A percentile compares a stretch with the other conserved stretches of the same genome.
Evolutionary conservation across 2,797 vertebrate genomes (phyloP).

Genomic region (Melanotaenia parkinsoni): DNA sequence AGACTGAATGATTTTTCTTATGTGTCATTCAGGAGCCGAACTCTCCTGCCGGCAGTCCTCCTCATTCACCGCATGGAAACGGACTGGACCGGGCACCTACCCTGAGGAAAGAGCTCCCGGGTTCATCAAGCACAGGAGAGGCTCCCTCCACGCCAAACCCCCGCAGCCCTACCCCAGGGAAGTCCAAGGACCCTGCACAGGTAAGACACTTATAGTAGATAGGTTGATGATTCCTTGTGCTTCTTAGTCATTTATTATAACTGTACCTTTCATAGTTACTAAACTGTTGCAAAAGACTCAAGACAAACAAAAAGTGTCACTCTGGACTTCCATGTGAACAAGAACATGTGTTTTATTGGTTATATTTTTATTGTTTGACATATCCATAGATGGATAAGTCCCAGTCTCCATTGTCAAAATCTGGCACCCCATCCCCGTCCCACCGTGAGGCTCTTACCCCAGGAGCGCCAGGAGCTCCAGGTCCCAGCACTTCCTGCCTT

Average conservation of each 20-base stretch:
- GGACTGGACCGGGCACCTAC: constrained; percentile 80
- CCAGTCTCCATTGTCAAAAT: constrained; percentile 82
- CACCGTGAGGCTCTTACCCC: constrained; percentile 85
- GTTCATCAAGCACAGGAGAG: constrained; percentile 83
- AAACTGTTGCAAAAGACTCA: not conserved
- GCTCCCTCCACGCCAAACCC: constrained; percentile 81
- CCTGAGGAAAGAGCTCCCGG: constrained; percentile 78
- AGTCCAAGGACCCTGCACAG: constrained; percentile 83
- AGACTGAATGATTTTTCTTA: constrained; percentile 15
- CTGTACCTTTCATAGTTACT: not conserved
- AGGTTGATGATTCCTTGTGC: not conserved
- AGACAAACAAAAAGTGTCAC: not conserved
- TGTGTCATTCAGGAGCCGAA: constrained; percentile 83
- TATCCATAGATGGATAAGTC: constrained; percentile 82
- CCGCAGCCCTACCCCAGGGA: constrained; percentile 80
- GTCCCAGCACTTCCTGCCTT: constrained; percentile 85
- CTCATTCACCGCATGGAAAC: constrained; percentile 78
- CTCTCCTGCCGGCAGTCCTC: constrained; percentile 84
- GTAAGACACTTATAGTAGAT: constrained; percentile 62
- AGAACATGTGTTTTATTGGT: not conserved
- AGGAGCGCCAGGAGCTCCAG: constrained; percentile 77
- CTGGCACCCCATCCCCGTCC: constrained; percentile 84
- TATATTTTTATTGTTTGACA: constrained; percentile 5
- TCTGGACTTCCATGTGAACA: not conserved
- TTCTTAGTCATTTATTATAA: constrained; percentile 4